Evolutionary conservation across 2,113 vertebrate genomes (phyloP), one percentile per base, ranked within the genome.

Genomic region (Bambusicola thoracicus): DNA sequence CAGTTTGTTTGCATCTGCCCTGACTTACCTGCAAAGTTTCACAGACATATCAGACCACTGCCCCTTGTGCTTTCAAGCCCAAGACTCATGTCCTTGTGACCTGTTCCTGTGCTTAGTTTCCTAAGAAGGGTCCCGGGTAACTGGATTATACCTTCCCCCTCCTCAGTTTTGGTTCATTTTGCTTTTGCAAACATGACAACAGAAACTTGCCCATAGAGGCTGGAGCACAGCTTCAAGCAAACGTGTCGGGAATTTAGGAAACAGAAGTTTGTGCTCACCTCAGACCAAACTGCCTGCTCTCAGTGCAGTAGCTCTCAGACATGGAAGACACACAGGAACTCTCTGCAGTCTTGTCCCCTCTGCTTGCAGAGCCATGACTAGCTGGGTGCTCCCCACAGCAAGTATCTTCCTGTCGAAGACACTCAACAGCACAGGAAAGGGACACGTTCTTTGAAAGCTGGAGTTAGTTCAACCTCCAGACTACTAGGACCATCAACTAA

Each of bases 381-480:
- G 18, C n/a, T 75, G 8, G 0, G 4, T 10, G 15, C 18, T 78
- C 63, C 32, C 67, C 38, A 11, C 14, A 58, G n/a, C 12, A 91
- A 48, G 29, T 1, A 0, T 51, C 36, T 46, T 81, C 48, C 34
- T 34, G 68, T 40, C 41, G 32, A 1, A 82, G 19, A 49, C 10
- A 43, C 24, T 56, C 40, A 43, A 86, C 0, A 0, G 56, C 15
- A 5, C 20, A n/a, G 53, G 17, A 21, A 6, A 51, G 24, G 18
- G 48, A 62, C 6, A 3, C 19, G 36, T 48, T 69, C 30, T 81
- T 53, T 62, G 36, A 89, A 77, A 49, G 62, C 8, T 75, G 38
- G 17, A 88, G 38, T 32, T 81, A 65, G 36, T 94, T 93, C 66
- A 84, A 92, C 11, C 32, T 89, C 84, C 84, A 91, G 53, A 19